phyloP scores from a whole-genome alignment of 1,140 invertebrate genomes.

The Drosophila serrata region DNA sequence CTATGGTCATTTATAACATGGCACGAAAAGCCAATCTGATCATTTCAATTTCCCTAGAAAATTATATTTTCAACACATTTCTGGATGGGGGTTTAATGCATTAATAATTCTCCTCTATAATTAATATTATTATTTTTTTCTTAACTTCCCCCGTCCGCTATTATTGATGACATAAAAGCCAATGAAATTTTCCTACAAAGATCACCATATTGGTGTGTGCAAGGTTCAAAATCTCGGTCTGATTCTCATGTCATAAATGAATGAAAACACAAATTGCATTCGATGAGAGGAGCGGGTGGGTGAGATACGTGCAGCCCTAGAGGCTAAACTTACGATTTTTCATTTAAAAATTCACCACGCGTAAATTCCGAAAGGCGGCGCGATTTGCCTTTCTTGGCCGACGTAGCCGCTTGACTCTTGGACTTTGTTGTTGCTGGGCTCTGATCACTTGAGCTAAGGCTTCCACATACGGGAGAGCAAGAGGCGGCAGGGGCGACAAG shows the following conservation, averaged over 20 bases:
- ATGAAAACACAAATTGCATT: constrained; percentile 26
- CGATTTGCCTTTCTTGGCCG: constrained; percentile 83
- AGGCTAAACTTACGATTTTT: constrained; percentile 85
- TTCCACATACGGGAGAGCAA: constrained; percentile 32
- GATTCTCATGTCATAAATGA: constrained; percentile 50
- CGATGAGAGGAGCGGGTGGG: background rate
- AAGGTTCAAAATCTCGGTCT: background rate
- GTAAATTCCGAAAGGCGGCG: constrained; percentile 85
- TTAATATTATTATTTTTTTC: background rate
- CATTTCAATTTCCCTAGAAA: background rate
- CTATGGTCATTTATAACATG: too few species aligned
- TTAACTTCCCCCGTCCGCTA: background rate
- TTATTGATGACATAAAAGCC: background rate
- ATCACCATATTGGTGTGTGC: background rate
- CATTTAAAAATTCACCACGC: constrained; percentile 85
- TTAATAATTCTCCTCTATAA: background rate
- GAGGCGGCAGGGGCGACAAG: background rate
- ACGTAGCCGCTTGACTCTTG: constrained; percentile 28
- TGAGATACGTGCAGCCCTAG: constrained; percentile 8
- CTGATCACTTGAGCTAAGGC: constrained; percentile 37
- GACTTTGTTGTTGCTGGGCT: constrained; percentile 43
- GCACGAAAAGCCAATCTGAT: too few species aligned
- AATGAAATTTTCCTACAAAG: background rate
- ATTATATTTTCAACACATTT: too few species aligned
- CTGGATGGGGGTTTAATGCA: too few species aligned